A percentile compares a stretch with the other conserved stretches of the same genome.
phyloP scores from a whole-genome alignment of 2,797 vertebrate genomes.

The Eutrigla gurnardus region DNA sequence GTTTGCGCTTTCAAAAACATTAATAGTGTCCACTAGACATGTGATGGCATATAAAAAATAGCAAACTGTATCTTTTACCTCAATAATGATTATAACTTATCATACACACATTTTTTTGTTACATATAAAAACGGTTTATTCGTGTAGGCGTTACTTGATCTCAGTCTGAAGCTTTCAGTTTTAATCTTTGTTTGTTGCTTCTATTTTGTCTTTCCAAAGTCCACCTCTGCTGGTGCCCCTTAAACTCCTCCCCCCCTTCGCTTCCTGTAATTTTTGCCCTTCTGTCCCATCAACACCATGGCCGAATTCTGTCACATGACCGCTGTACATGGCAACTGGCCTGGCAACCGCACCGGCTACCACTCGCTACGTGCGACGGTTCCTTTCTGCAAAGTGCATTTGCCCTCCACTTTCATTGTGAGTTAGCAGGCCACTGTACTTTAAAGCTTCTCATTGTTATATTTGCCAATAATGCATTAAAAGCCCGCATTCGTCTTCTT shows the following conservation, averaged over 20 bases:
- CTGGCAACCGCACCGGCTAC: slow-evolving; percentile 37
- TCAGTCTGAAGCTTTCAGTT: background rate
- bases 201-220: background rate
- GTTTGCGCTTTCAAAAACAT: background rate
- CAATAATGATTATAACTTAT: background rate
- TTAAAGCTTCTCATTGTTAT: background rate
- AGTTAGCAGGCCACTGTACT: background rate
- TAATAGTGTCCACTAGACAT: background rate
- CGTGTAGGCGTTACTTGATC: background rate
- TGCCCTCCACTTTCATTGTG: slow-evolving; percentile 1
- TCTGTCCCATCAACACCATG: slow-evolving; percentile 29
- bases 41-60: background rate
- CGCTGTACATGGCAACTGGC: slow-evolving; percentile 38
- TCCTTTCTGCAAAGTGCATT: slow-evolving; percentile 14
- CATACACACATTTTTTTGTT: background rate
- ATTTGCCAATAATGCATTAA: background rate
- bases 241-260: background rate
- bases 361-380: slow-evolving; percentile 36
- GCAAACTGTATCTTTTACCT: background rate
- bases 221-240: background rate
- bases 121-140: background rate
- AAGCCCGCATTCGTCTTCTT: background rate
- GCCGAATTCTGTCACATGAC: slow-evolving; percentile 43
- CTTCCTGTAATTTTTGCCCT: background rate
- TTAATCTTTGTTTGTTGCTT: background rate